phyloP scores from a whole-genome alignment of 2,888 invertebrate species.

The Meiosimyza platycephala region DNA sequence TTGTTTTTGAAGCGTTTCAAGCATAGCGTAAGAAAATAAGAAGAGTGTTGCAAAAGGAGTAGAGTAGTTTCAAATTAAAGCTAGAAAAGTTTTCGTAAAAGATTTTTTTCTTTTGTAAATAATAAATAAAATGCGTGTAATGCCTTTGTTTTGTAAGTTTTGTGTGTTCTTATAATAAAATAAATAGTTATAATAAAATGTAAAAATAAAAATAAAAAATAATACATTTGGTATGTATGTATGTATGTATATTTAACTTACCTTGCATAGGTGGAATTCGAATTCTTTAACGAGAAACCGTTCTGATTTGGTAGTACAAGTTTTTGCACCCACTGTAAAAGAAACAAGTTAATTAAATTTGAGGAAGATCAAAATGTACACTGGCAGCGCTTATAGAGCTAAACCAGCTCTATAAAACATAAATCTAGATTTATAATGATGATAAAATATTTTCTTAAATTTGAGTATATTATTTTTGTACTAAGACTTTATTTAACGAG shows the following conservation, averaged over 20 bases:
- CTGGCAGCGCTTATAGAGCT: too few species aligned
- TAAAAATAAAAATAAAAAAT: not conserved
- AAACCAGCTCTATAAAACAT: too few species aligned
- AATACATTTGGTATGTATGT: too few species aligned
- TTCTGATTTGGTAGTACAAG: conserved; percentile 71
- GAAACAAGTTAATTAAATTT: conserved; percentile 26
- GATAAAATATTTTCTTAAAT: too few species aligned
- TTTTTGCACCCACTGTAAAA: conserved; percentile 70
- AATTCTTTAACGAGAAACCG: conserved; percentile 69
- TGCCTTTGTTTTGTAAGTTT: conserved; percentile 23
- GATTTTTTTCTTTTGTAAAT: conserved; percentile 12
- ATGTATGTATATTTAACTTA: conserved; percentile 67
- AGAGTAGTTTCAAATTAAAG: conserved; percentile 9
- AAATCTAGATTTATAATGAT: too few species aligned
- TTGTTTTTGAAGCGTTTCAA: conserved; percentile 7
- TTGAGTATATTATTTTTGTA: too few species aligned
- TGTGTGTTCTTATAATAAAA: conserved; percentile 21
- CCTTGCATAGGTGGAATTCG: conserved; percentile 72
- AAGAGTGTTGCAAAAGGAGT: conserved; percentile 6
- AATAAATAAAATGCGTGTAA: conserved; percentile 19
- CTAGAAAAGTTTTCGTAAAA: not conserved
- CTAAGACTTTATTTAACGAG: too few species aligned
- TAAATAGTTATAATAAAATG: conserved; percentile 19
- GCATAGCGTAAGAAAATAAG: not conserved
- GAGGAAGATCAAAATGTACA: too few species aligned